Conservation (phyloP, 2,888 invertebrate genomes). For the Hypomecis atomaria region DNA sequence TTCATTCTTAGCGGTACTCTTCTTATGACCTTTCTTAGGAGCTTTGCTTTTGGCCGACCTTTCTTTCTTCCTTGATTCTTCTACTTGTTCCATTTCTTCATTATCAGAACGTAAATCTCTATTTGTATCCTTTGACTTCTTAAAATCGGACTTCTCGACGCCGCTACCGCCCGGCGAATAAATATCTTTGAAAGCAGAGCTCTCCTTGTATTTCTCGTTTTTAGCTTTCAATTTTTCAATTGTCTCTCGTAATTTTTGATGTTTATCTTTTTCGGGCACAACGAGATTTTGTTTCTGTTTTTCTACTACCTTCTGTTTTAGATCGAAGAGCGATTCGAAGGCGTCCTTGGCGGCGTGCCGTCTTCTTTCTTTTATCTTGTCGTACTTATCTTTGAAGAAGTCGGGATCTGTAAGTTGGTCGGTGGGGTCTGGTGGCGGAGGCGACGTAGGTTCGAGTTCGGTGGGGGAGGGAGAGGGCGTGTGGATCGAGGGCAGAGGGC, state of each 20-base stretch:
- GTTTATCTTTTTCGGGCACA: conserved; percentile 77
- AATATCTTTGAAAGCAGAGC: conserved; percentile 64
- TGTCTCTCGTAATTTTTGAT: conserved; percentile 81
- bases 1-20: conserved; percentile 81
- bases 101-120: conserved; percentile 53
- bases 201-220: conserved; percentile 82
- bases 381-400: conserved; percentile 85
- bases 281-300: conserved; percentile 69
- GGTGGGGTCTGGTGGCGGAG: conserved; percentile 47
- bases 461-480: conserved; percentile 73
- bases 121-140: conserved; percentile 55
- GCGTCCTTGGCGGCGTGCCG: conserved; percentile 80
- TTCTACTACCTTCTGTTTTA: conserved; percentile 72
- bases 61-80: conserved; percentile 49
- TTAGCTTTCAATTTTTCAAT: conserved; percentile 87
- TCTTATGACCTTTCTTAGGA: conserved; percentile 70
- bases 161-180: conserved; percentile 62
- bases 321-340: conserved; percentile 76
- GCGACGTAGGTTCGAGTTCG: conserved; percentile 50
- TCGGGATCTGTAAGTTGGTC: conserved; percentile 67
- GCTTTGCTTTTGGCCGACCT: conserved; percentile 53
- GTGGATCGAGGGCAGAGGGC: conserved; percentile 77
- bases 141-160: conserved; percentile 54
- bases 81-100: conserved; percentile 47
- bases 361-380: conserved; percentile 86